Percentiles rank a stretch among this genome's conserved stretches.
Evolutionary conservation across 1,140 invertebrate species (phyloP).

Genomic region (Agrilus planipennis): DNA sequence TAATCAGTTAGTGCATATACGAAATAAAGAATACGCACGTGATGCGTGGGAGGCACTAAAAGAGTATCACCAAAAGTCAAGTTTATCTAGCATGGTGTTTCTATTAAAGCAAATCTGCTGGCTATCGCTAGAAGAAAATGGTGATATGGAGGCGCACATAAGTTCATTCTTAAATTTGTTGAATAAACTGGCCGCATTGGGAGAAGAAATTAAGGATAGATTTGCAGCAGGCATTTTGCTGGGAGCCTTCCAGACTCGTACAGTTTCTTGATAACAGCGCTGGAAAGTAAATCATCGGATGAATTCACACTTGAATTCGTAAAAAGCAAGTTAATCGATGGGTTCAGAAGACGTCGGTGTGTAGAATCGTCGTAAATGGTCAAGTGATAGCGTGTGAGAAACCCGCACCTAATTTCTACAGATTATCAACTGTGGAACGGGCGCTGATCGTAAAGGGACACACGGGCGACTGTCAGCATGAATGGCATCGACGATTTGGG

Average conservation of each 20-base stretch:
- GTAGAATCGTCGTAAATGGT: too few species aligned
- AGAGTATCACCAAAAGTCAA: constrained; percentile 8
- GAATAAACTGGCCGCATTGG: constrained; percentile 1
- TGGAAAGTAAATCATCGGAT: constrained; percentile 2
- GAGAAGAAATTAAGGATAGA: constrained; percentile 7
- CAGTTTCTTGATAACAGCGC: constrained; percentile 4
- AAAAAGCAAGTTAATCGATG: constrained; percentile 3
- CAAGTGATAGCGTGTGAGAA: too few species aligned
- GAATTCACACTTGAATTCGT: constrained; percentile 4
- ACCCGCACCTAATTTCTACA: too few species aligned
- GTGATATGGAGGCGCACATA: constrained; percentile 7
- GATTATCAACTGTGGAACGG: too few species aligned
- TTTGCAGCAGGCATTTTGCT: constrained; percentile 5
- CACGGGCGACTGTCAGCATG: too few species aligned
- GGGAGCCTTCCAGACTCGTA: constrained; percentile 4
- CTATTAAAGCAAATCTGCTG: constrained; percentile 3
- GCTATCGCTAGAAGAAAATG: constrained; percentile 4
- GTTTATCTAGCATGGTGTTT: constrained; percentile 7
- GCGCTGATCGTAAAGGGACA: too few species aligned
- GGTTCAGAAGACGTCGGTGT: constrained; percentile 5
- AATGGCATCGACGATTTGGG: too few species aligned
- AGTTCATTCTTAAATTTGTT: constrained; percentile 5
- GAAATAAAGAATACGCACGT: constrained; percentile 4
- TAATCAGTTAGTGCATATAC: constrained; percentile 5
- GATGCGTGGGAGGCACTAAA: constrained; percentile 4